phyloP scores from a whole-genome alignment of 2,888 invertebrate genomes.

The Polylopha cassiicola region DNA sequence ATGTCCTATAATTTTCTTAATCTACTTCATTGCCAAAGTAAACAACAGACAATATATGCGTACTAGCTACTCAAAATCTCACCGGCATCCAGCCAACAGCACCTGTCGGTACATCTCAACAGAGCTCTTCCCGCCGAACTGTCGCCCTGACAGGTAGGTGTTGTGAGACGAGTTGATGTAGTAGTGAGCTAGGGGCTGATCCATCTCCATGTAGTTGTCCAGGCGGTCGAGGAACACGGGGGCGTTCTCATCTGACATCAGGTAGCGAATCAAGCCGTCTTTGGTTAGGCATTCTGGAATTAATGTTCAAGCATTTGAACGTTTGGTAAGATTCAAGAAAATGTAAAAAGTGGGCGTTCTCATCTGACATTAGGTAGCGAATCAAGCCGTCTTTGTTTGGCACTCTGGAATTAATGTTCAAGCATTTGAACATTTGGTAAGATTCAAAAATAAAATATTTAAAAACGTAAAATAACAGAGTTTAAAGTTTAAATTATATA shows the following conservation, averaged over 20 bases:
- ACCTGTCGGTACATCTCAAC: constrained; percentile 99
- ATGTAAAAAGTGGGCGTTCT: constrained; percentile 99
- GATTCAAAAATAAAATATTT: no score
- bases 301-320: constrained; percentile 18
- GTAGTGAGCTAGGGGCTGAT: constrained; percentile 97
- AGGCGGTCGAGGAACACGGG: constrained; percentile 99
- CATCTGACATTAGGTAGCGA: constrained; percentile 99
- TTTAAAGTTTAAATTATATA: no score
- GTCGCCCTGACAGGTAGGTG: constrained; percentile 94
- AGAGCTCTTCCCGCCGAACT: constrained; percentile 98
- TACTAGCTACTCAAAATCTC: constrained; percentile 28
- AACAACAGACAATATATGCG: not conserved
- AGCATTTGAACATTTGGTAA: no score
- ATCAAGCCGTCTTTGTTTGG: constrained; percentile 96
- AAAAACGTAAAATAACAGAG: no score
- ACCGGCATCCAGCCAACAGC: constrained; percentile 97
- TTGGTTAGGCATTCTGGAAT: constrained; percentile 87
- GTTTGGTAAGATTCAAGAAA: no score
- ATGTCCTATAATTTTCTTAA: no score
- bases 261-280: constrained; percentile 97
- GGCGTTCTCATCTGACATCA: constrained; percentile 99
- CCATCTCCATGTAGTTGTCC: constrained; percentile 99
- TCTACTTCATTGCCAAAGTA: no score
- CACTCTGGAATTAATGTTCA: constrained; percentile 76
- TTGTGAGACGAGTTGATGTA: constrained; percentile 99